These are phyloP conservation scores for Xerus inauris DNA, from an alignment of 2,113 vertebrate genomes.

Conservation along the genomic window DNA sequence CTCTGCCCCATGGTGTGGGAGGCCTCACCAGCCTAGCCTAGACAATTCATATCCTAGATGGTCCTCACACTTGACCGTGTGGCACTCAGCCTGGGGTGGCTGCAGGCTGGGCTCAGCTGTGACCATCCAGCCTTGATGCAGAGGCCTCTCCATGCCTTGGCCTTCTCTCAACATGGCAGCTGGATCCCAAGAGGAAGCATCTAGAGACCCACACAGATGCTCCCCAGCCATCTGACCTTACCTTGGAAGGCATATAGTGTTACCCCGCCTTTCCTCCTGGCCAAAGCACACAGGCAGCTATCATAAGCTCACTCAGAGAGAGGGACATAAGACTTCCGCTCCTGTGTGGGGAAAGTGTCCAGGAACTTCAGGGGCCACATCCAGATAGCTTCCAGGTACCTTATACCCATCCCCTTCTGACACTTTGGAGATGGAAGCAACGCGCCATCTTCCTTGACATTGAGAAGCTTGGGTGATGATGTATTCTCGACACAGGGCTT, in stretches of 20 bases:
- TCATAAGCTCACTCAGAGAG: background rate
- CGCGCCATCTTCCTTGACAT: background rate
- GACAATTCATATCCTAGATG: background rate
- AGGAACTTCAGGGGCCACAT: background rate
- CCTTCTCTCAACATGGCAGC: rapidly evolving
- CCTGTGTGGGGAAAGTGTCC: background rate
- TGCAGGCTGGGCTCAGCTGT: background rate
- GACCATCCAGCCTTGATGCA: no score
- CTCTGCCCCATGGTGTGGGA: background rate
- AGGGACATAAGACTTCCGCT: background rate
- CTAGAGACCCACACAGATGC: background rate
- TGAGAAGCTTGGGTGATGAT: background rate
- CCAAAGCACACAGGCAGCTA: background rate
- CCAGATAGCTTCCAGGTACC: background rate
- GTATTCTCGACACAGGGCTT: background rate
- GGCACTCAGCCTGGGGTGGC: background rate
- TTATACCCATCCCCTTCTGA: background rate
- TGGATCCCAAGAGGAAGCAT: background rate
- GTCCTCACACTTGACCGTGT: no score
- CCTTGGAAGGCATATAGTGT: background rate
- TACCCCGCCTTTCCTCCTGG: background rate
- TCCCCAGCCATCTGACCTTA: background rate
- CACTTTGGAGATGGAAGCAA: background rate
- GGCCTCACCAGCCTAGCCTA: background rate
- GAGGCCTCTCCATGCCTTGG: background rate